phyloP scores from a whole-genome alignment of 2,888 invertebrate genomes.

The Tinea semifulvella region DNA sequence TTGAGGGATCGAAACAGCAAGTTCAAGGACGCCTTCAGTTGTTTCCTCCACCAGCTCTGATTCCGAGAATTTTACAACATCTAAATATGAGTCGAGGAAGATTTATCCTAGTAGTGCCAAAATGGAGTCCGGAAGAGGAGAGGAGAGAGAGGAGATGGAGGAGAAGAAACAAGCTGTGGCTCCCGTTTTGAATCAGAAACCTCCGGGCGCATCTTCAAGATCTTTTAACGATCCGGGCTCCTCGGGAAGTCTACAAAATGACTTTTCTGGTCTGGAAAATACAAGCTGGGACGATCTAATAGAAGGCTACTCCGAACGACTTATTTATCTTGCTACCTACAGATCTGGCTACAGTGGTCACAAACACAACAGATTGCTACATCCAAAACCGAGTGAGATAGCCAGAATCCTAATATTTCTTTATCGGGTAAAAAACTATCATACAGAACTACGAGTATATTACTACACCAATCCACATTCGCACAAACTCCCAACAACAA shows the following conservation, averaged over 20 bases:
- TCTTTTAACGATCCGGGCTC: no score
- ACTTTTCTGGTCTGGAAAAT: conserved; percentile 21
- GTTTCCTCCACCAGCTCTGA: conserved; percentile 22
- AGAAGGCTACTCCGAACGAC: conserved; percentile 13
- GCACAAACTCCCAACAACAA: conserved; percentile 18
- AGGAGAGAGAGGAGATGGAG: conserved; percentile 12
- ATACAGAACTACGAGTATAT: conserved; percentile 19
- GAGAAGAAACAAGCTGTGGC: background rate
- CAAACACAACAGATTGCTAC: background rate
- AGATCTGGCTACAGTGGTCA: conserved; percentile 15
- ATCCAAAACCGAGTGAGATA: conserved; percentile 1
- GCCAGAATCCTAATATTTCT: conserved; percentile 16
- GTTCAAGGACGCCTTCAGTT: conserved; percentile 22
- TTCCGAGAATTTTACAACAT: conserved; percentile 19
- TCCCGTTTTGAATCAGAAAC: background rate
- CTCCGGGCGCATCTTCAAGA: background rate
- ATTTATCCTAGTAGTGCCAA: conserved; percentile 19
- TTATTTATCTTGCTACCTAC: conserved; percentile 19
- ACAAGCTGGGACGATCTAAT: conserved; percentile 20
- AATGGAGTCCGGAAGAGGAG: no score
- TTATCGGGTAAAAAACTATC: conserved; percentile 18
- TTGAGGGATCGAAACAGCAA: conserved; percentile 18
- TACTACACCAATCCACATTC: conserved; percentile 24
- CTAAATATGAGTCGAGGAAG: conserved; percentile 17
- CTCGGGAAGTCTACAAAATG: conserved; percentile 15